These are phyloP conservation scores for Argyra leucocephala DNA, from an alignment of 2,888 invertebrate species.

Conservation along the genomic window DNA sequence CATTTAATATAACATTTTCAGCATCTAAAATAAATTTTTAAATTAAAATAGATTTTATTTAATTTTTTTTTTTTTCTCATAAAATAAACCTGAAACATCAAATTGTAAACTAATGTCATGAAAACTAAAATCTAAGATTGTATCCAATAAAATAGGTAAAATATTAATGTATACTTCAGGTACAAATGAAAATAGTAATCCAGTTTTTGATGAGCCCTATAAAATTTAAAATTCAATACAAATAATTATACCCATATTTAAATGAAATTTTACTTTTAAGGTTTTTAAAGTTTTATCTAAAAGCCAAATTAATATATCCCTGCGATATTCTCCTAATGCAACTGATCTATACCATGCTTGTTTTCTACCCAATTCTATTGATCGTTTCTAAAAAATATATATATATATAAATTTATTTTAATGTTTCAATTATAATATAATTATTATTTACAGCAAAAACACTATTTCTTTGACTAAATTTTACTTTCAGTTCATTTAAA, in stretches of 20 bases:
- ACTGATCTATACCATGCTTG: conserved; percentile 58
- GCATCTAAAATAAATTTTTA: conserved; percentile 45
- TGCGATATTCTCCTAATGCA: conserved; percentile 50
- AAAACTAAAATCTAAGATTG: conserved; percentile 41
- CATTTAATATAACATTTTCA: conserved; percentile 51
- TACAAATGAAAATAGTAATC: conserved; percentile 54
- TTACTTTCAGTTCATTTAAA: conserved; percentile 34
- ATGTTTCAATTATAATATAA: neutral
- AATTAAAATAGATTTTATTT: neutral
- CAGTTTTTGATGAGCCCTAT: conserved; percentile 48
- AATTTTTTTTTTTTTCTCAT: neutral
- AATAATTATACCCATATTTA: neutral
- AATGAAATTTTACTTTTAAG: conserved; percentile 29
- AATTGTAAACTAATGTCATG: conserved; percentile 39
- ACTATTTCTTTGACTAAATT: conserved; percentile 39
- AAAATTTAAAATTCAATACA: conserved; percentile 31
- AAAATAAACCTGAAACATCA: conserved; percentile 28
- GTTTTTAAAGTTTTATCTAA: conserved; percentile 48
- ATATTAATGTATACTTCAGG: conserved; percentile 60
- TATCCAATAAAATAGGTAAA: conserved; percentile 39
- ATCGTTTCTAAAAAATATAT: conserved; percentile 35
- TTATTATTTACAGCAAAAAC: conserved; percentile 36
- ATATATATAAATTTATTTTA: neutral
- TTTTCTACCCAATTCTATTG: conserved; percentile 53
- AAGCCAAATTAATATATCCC: conserved; percentile 47